Conservation (phyloP, 2,113 vertebrate species). For the Tricholaema leucomelas region DNA sequence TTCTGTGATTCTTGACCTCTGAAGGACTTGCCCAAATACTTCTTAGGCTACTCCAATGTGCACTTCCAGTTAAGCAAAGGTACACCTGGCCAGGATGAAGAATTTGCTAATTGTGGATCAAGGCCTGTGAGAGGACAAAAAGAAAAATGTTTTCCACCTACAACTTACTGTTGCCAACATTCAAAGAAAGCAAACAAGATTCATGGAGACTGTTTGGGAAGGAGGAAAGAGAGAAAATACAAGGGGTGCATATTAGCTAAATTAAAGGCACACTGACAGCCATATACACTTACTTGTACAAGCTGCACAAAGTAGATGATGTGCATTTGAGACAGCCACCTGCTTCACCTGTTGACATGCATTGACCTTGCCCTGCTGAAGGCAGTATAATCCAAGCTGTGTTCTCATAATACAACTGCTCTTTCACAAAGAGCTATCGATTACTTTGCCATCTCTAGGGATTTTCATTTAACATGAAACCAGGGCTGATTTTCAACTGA, state of each 20-base stretch:
- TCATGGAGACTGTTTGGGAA: neutral
- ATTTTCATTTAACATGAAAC: neutral
- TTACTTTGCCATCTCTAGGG: neutral
- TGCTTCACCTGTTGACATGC: neutral
- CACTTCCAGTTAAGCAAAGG: neutral
- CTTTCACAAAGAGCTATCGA: neutral
- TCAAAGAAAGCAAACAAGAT: neutral
- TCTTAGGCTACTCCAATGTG: neutral
- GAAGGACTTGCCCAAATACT: neutral
- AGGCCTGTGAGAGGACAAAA: neutral
- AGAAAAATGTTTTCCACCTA: neutral
- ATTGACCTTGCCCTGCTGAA: neutral
- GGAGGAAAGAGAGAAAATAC: neutral
- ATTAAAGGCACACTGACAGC: neutral
- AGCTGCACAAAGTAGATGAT: neutral
- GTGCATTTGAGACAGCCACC: neutral
- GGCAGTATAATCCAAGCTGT: neutral
- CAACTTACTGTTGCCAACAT: neutral
- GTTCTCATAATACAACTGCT: neutral
- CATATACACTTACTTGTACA: rapidly evolving
- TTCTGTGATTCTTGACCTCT: too few species aligned
- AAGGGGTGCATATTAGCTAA: neutral
- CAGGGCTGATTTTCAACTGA: neutral
- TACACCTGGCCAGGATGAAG: neutral
- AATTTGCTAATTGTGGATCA: neutral